phyloP scores from a whole-genome alignment of 2,888 invertebrate species.

The Barypeithes pellucidus region DNA sequence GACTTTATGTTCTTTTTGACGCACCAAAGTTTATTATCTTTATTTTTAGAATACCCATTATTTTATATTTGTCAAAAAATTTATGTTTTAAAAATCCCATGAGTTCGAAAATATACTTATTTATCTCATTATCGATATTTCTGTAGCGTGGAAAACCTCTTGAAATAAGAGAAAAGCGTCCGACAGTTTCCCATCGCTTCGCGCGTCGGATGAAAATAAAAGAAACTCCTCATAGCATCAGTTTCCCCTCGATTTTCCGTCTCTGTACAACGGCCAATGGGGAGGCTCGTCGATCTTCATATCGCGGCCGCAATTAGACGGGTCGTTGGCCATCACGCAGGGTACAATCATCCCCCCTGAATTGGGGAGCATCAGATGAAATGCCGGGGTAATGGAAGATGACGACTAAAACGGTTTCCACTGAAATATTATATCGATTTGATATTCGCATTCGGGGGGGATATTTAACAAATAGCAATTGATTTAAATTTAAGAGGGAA shows the following conservation, averaged over 20 bases:
- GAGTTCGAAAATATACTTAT: too few species aligned
- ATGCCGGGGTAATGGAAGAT: conserved; percentile 67
- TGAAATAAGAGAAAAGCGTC: not conserved
- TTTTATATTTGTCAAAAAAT: too few species aligned
- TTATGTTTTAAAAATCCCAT: too few species aligned
- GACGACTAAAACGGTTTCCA: conserved; percentile 65
- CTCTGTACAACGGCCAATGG: conserved; percentile 58
- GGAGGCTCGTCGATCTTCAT: conserved; percentile 82
- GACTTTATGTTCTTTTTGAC: too few species aligned
- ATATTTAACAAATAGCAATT: conserved; percentile 21
- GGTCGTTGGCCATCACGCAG: conserved; percentile 61
- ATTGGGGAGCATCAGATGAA: conserved; percentile 64
- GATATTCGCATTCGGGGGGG: conserved; percentile 18
- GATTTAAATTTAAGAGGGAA: conserved; percentile 15
- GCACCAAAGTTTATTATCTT: too few species aligned
- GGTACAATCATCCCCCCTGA: conserved; percentile 50
- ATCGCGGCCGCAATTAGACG: conserved; percentile 68
- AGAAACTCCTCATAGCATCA: conserved; percentile 39
- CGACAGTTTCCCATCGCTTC: conserved; percentile 32
- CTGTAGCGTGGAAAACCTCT: not conserved
- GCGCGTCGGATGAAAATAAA: conserved; percentile 41
- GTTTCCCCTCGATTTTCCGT: conserved; percentile 49
- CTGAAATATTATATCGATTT: conserved; percentile 51
- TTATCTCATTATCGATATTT: too few species aligned
- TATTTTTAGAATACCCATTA: too few species aligned